Percentiles rank a stretch among this genome's conserved stretches.
phyloP scores from a whole-genome alignment of 2,113 vertebrate species.

The Rhodinocichla rosea region DNA sequence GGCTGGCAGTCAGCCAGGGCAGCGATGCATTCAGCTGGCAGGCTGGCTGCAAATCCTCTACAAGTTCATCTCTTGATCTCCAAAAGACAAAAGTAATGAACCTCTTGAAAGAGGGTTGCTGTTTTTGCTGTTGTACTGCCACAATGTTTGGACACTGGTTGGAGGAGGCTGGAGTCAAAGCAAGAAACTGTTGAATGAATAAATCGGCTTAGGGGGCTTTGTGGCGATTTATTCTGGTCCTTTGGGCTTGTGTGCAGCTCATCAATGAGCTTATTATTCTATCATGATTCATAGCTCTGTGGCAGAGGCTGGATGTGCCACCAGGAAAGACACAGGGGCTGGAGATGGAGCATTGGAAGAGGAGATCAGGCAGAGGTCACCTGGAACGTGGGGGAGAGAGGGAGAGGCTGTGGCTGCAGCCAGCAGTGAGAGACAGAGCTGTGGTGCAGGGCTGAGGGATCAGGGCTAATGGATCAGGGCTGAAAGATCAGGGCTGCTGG shows the following conservation, averaged over 20 bases:
- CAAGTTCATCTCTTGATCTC: slow-evolving; percentile 5
- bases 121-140: slow-evolving; percentile 6
- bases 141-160: neutral
- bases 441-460: neutral
- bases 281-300: slow-evolving; percentile 49
- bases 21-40: neutral
- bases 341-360: neutral
- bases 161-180: slow-evolving; percentile 11
- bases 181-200: slow-evolving; percentile 22
- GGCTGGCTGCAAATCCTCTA: neutral
- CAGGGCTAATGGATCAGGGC: neutral
- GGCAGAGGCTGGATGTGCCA: neutral
- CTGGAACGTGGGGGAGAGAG: neutral
- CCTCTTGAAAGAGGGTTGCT: neutral
- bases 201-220: slow-evolving; percentile 61
- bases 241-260: slow-evolving; percentile 40
- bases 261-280: slow-evolving; percentile 63
- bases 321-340: slow-evolving; percentile 24
- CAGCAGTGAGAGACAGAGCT: neutral
- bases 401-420: neutral
- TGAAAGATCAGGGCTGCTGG: neutral
- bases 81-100: neutral
- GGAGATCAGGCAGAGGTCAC: slow-evolving; percentile 46
- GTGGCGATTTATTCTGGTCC: slow-evolving; percentile 55
- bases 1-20: neutral